Conservation (phyloP, 2,113 vertebrate genomes). For the Hypomesus transpacificus region DNA sequence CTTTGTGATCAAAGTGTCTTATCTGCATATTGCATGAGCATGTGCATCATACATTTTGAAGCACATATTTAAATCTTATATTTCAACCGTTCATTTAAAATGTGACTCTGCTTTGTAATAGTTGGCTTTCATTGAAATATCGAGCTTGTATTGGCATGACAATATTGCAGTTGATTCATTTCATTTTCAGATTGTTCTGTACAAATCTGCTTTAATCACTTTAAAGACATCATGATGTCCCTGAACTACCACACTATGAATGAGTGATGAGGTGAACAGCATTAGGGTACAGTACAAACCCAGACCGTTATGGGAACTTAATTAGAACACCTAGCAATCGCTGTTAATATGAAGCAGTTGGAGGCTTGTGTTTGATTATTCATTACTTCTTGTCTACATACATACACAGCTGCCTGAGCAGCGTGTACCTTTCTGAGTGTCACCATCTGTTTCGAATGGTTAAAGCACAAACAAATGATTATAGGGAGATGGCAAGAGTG, state of each 20-base stretch:
- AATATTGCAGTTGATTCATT: not conserved
- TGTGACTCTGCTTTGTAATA: no score
- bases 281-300: constrained; percentile 45
- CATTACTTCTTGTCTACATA: constrained; percentile 73
- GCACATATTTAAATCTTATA: not conserved
- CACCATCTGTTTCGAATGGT: constrained; percentile 67
- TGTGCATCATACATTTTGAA: constrained; percentile 12
- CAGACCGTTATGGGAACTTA: constrained; percentile 60
- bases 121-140: no score
- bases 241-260: constrained; percentile 3
- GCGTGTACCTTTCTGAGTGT: constrained; percentile 62
- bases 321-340: constrained; percentile 67
- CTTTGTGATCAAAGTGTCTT: constrained; percentile 24
- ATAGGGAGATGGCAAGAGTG: not conserved
- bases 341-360: constrained; percentile 71
- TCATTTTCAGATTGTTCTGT: not conserved
- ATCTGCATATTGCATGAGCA: constrained; percentile 18
- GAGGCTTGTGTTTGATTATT: constrained; percentile 70
- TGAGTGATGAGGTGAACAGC: constrained; percentile 22
- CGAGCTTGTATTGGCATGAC: no score
- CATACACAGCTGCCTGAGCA: constrained; percentile 69
- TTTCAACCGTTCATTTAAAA: no score
- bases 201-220: not conserved
- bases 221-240: no score
- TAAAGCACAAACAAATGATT: constrained; percentile 53